phyloP scores from a whole-genome alignment of 2,888 invertebrate genomes.

The Heliconius ismenius region DNA sequence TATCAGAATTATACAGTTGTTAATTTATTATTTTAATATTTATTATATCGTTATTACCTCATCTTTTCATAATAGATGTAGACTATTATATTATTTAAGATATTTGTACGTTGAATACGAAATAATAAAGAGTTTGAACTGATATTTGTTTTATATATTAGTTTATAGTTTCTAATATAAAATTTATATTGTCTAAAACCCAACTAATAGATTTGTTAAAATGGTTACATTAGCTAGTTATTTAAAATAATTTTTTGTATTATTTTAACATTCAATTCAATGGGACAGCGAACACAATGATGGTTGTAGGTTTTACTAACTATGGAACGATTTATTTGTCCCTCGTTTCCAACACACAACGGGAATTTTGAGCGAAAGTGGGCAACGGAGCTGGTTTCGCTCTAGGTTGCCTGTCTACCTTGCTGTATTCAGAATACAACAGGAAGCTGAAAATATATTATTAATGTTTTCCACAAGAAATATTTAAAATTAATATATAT shows the following conservation, averaged over 20 bases:
- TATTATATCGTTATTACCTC: constrained; percentile 29
- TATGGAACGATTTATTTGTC: not conserved
- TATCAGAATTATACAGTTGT: constrained; percentile 37
- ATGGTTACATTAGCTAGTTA: too few relatives aligned
- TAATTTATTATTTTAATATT: constrained; percentile 35
- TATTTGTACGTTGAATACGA: constrained; percentile 26
- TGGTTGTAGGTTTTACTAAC: not conserved
- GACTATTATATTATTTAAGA: constrained; percentile 24
- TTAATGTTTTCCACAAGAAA: too few relatives aligned
- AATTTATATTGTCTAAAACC: not conserved
- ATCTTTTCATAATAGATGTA: constrained; percentile 26
- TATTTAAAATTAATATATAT: too few relatives aligned
- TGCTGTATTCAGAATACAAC: too few relatives aligned
- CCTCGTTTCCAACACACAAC: not conserved
- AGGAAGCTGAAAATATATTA: too few relatives aligned
- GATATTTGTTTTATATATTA: not conserved
- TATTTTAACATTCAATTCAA: too few relatives aligned
- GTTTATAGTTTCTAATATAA: not conserved
- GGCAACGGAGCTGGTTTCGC: too few relatives aligned
- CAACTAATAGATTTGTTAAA: too few relatives aligned
- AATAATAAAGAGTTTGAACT: constrained; percentile 23
- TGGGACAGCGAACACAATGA: too few relatives aligned
- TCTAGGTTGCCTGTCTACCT: too few relatives aligned
- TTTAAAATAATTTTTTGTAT: too few relatives aligned
- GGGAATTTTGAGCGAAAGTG: too few relatives aligned